Percentiles rank a stretch among this genome's conserved stretches.
Evolutionary conservation across 1,140 invertebrate species (phyloP).

Genomic region (Drosophila micromelanica): DNA sequence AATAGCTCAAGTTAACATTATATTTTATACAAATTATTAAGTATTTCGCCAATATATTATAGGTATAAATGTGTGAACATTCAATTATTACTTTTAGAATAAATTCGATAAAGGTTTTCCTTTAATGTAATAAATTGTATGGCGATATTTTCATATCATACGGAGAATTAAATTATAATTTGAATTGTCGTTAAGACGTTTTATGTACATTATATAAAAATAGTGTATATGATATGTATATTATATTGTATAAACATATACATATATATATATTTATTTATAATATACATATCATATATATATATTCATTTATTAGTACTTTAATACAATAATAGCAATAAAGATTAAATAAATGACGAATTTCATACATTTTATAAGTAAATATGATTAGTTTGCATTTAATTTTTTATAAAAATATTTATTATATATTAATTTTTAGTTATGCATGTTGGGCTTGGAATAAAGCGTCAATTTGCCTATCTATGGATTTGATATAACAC

Average conservation of each 20-base stretch:
- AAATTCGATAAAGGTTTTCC: constrained; percentile 48
- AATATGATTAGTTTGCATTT: constrained; percentile 60
- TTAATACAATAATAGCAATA: too few species aligned
- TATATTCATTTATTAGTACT: background rate
- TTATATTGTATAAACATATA: constrained; percentile 19
- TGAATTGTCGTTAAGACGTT: constrained; percentile 24
- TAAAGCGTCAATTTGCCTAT: constrained; percentile 29
- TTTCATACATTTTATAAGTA: constrained; percentile 22
- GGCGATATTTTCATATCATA: constrained; percentile 20
- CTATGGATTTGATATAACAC: constrained; percentile 40
- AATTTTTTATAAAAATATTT: constrained; percentile 73
- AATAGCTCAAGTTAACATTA: constrained; percentile 19
- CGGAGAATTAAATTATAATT: constrained; percentile 31
- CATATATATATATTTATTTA: constrained; percentile 15
- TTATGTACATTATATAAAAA: constrained; percentile 5
- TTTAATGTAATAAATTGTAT: constrained; percentile 34
- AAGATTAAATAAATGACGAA: too few species aligned
- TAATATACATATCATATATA: constrained; percentile 40
- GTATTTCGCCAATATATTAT: background rate
- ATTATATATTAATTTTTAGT: constrained; percentile 41
- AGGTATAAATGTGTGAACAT: constrained; percentile 5
- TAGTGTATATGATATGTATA: constrained; percentile 24
- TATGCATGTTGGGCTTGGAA: constrained; percentile 21
- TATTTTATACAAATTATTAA: constrained; percentile 17
- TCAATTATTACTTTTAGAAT: constrained; percentile 48